phyloP scores from a whole-genome alignment of 2,797 vertebrate species.

The Echeneis naucrates region DNA sequence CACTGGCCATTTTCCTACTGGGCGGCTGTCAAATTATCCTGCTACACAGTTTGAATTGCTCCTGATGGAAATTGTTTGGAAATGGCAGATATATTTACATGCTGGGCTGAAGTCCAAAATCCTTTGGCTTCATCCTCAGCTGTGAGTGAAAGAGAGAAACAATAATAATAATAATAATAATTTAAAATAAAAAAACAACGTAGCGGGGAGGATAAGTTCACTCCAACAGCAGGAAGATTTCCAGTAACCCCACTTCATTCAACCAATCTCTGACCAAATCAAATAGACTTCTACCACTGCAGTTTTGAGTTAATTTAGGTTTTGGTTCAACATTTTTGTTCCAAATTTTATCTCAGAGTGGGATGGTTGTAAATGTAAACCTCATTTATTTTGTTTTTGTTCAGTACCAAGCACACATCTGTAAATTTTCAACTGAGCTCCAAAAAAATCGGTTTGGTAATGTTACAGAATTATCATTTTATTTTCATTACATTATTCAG shows the following conservation, averaged over 20 bases:
- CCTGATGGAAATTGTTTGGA: constrained; percentile 83
- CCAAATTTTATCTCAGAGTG: constrained; percentile 10
- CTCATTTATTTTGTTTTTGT: constrained; percentile 6
- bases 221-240: constrained; percentile 56
- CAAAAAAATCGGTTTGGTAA: constrained; percentile 22
- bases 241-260: constrained; percentile 58
- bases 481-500: constrained; percentile 31
- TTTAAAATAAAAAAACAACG: constrained; percentile 39
- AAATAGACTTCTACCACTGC: constrained; percentile 34
- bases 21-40: constrained; percentile 77
- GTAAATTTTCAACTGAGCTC: constrained; percentile 39
- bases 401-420: constrained; percentile 23
- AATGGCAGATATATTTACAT: constrained; percentile 80
- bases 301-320: constrained; percentile 32
- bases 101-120: constrained; percentile 78
- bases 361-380: constrained; percentile 29
- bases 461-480: constrained; percentile 20
- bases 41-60: constrained; percentile 77
- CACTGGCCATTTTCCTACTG: constrained; percentile 71
- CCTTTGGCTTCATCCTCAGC: constrained; percentile 68
- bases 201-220: constrained; percentile 57
- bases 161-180: too few relatives aligned
- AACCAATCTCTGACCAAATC: constrained; percentile 38
- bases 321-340: constrained; percentile 29
- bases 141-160: constrained; percentile 59